These are phyloP conservation scores for Lepeophtheirus salmonis DNA, from an alignment of 1,140 invertebrate species.

Conservation along the genomic window DNA sequence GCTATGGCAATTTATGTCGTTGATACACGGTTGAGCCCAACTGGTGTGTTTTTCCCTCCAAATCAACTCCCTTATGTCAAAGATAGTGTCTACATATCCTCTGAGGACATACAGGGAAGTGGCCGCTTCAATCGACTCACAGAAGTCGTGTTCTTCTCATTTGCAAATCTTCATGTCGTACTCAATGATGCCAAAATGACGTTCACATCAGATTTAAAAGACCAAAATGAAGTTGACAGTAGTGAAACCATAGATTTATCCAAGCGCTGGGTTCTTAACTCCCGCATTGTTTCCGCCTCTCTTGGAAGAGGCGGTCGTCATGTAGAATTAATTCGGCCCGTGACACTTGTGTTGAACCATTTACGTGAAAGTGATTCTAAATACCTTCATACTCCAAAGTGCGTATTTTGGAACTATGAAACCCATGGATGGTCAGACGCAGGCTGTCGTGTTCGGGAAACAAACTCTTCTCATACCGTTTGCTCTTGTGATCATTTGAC, in stretches of 20 bases:
- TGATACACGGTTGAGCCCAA: constrained; percentile 49
- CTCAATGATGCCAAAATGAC: constrained; percentile 27
- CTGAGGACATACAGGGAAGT: constrained; percentile 38
- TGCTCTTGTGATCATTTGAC: constrained; percentile 87
- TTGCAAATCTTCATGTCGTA: constrained; percentile 68
- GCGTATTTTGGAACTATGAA: constrained; percentile 83
- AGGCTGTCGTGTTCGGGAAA: constrained; percentile 59
- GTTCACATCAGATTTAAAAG: constrained; percentile 7
- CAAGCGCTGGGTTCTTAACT: constrained; percentile 48
- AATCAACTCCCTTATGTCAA: constrained; percentile 47
- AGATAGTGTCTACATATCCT: constrained; percentile 52
- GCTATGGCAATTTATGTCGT: constrained; percentile 62
- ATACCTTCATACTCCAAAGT: constrained; percentile 77
- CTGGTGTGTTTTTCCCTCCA: constrained; percentile 47
- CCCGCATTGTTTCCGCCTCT: constrained; percentile 80
- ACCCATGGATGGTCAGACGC: constrained; percentile 72
- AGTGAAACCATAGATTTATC: no score
- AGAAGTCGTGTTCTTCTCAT: constrained; percentile 73
- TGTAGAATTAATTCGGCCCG: constrained; percentile 61
- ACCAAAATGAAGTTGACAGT: background rate
- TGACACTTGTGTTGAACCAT: constrained; percentile 58
- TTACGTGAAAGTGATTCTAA: constrained; percentile 37
- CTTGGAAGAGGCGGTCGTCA: constrained; percentile 56
- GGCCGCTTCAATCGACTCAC: constrained; percentile 53
- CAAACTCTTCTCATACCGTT: constrained; percentile 67